Percentiles rank a stretch among this genome's conserved stretches.
Conservation (phyloP, 2,113 vertebrate genomes). For the Pedionomus torquatus region DNA sequence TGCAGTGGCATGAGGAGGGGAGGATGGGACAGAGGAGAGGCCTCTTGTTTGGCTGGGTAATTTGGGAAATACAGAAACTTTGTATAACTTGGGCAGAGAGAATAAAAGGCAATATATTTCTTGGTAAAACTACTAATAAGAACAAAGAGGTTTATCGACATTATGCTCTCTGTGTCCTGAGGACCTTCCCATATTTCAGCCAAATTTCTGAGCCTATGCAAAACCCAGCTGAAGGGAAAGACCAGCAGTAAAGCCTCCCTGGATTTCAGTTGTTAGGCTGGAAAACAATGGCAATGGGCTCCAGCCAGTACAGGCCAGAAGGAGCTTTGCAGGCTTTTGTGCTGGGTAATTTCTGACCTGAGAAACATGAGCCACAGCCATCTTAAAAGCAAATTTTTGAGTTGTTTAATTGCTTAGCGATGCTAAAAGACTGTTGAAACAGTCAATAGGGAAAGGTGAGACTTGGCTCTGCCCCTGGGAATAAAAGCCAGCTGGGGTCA, state of each 20-base stretch:
- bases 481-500: neutral
- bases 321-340: neutral
- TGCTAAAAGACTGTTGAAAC: neutral
- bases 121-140: neutral
- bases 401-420: neutral
- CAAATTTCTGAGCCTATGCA: neutral
- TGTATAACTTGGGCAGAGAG: fast-evolving
- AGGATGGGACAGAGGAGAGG: neutral
- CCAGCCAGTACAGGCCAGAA: fast-evolving
- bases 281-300: fast-evolving
- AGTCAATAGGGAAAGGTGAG: neutral
- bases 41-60: neutral
- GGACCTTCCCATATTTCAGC: fast-evolving
- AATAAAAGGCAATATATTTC: neutral
- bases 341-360: neutral
- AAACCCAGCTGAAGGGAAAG: neutral
- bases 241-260: fast-evolving
- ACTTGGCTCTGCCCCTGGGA: neutral
- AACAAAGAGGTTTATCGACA: neutral
- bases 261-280: neutral
- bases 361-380: fast-evolving
- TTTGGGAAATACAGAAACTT: neutral
- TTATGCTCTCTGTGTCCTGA: neutral
- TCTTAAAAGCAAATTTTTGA: fast-evolving
- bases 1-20: neutral